Conservation (phyloP, 2,113 vertebrate genomes). For the Cisticola juncidis region DNA sequence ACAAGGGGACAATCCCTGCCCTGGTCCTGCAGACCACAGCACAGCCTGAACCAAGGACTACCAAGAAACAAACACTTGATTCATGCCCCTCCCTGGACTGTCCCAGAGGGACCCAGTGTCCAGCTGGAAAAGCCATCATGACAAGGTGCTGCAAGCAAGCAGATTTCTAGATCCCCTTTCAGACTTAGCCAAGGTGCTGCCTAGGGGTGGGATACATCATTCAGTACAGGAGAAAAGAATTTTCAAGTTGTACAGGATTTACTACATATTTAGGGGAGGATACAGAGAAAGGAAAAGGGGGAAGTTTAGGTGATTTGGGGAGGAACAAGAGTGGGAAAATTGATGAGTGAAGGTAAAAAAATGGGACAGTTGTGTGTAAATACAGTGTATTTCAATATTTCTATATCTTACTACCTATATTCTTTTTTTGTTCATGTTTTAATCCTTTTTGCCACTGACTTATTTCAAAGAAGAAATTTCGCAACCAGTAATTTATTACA, state of each 20-base stretch:
- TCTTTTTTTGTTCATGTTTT: not conserved
- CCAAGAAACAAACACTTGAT: not conserved
- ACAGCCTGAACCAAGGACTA: not conserved
- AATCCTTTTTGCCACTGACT: not conserved
- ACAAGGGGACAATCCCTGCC: not conserved
- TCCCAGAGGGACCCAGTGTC: not conserved
- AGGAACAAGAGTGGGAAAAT: not conserved
- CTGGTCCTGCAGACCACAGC: not conserved
- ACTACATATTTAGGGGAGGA: not conserved
- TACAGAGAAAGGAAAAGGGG: not conserved
- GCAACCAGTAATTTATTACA: not conserved
- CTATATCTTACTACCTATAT: not conserved
- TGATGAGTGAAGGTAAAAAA: not conserved
- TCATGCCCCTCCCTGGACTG: not conserved
- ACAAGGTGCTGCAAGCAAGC: not conserved
- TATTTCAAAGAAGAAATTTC: not conserved
- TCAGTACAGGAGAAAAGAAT: not conserved
- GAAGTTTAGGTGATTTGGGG: not conserved
- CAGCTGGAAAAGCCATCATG: not conserved
- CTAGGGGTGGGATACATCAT: not conserved
- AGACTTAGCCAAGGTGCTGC: not conserved
- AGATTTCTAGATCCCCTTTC: not conserved
- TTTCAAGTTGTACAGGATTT: not conserved
- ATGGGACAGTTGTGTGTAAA: fast-evolving
- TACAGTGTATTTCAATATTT: not conserved